Evolutionary conservation across 2,113 vertebrate genomes (phyloP).

Genomic region (Peromyscus leucopus): DNA sequence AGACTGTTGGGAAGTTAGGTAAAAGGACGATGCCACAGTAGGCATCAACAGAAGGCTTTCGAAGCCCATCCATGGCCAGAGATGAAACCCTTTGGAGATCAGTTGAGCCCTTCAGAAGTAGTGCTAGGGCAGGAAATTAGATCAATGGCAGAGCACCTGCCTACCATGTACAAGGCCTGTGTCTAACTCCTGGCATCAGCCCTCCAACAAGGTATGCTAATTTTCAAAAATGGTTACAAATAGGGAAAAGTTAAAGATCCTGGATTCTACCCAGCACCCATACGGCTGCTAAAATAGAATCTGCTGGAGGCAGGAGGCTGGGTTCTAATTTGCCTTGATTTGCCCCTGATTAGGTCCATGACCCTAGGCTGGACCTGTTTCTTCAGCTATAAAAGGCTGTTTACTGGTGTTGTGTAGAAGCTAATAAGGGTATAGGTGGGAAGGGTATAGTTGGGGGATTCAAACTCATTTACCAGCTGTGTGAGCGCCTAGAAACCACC

Average conservation of each 20-base stretch:
- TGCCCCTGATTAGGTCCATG: slow-evolving; percentile 49
- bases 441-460: slow-evolving; percentile 13
- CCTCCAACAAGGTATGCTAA: neutral
- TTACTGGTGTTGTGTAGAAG: slow-evolving; percentile 47
- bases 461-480: slow-evolving; percentile 29
- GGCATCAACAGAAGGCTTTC: neutral
- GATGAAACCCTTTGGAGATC: slow-evolving; percentile 13
- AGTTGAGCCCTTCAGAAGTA: neutral
- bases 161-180: no score
- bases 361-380: slow-evolving; percentile 35
- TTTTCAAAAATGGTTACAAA: slow-evolving; percentile 60
- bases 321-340: slow-evolving; percentile 48
- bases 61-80: neutral
- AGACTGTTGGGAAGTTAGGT: slow-evolving; percentile 27
- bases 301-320: neutral
- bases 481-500: slow-evolving; percentile 2
- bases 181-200: neutral
- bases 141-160: neutral
- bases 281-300: neutral
- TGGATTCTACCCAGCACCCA: neutral
- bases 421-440: slow-evolving; percentile 29
- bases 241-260: slow-evolving; percentile 31
- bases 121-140: neutral
- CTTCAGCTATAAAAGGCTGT: slow-evolving; percentile 58
- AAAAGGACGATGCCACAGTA: neutral